Evolutionary conservation across 2,888 invertebrate genomes (phyloP).

Genomic region (Plutella xylostella): DNA sequence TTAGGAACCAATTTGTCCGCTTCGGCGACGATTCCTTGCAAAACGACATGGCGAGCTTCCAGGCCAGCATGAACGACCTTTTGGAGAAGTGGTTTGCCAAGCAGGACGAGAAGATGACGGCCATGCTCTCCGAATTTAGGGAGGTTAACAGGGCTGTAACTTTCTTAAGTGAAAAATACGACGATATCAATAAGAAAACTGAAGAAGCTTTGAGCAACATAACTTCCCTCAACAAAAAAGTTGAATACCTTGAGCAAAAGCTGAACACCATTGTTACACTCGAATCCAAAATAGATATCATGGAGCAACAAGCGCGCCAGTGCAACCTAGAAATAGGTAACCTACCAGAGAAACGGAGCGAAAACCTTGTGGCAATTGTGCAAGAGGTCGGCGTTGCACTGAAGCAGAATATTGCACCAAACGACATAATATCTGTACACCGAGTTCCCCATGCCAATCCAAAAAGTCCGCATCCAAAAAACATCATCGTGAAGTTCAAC

Average conservation of each 20-base stretch:
- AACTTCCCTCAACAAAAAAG: neutral
- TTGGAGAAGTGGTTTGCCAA: neutral
- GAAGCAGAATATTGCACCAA: neutral
- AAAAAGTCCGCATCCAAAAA: neutral
- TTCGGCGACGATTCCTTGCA: too few species aligned
- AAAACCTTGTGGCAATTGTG: neutral
- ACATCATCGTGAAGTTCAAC: slow-evolving; percentile 1
- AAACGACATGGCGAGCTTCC: too few species aligned
- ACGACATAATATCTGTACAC: neutral
- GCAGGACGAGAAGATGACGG: neutral
- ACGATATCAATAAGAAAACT: neutral
- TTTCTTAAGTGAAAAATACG: neutral
- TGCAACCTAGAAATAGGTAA: neutral
- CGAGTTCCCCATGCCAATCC: neutral
- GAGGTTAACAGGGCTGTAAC: neutral
- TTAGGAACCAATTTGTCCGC: too few species aligned
- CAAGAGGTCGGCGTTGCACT: neutral
- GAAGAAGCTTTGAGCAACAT: neutral
- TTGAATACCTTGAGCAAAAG: neutral
- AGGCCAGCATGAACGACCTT: neutral
- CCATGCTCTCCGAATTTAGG: neutral
- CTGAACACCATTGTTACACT: neutral
- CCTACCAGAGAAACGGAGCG: neutral
- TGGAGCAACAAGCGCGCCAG: neutral
- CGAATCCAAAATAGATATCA: neutral